Evolutionary conservation across 2,113 vertebrate genomes (phyloP).

Genomic region (Cheilinus undulatus): DNA sequence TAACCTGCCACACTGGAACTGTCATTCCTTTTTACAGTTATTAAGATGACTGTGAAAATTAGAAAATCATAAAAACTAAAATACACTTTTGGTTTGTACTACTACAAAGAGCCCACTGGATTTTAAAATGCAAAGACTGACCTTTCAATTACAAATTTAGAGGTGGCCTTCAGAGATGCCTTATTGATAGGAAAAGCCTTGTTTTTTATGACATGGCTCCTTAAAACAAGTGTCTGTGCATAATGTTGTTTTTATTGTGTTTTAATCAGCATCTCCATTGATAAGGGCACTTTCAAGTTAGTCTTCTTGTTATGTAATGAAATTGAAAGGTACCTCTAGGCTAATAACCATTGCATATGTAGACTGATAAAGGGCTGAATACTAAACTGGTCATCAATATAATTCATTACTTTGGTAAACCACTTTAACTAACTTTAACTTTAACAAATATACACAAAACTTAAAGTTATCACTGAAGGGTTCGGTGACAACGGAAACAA

Average conservation of each 20-base stretch:
- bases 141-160: too few species aligned
- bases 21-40: background rate
- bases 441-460: too few species aligned
- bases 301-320: background rate
- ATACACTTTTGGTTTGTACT: background rate
- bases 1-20: background rate
- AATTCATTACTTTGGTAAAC: background rate
- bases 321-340: too few species aligned
- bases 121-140: too few species aligned
- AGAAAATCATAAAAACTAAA: constrained; percentile 2
- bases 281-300: background rate
- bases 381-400: background rate
- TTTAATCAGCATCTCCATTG: background rate
- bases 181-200: too few species aligned
- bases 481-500: too few species aligned
- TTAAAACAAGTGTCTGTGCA: too few species aligned
- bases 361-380: background rate
- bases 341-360: background rate
- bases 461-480: background rate
- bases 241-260: background rate
- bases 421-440: too few species aligned
- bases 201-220: too few species aligned
- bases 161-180: too few species aligned
- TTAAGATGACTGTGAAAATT: background rate
- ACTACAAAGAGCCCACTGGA: background rate